These are phyloP conservation scores for Cygnus atratus DNA, from an alignment of 2,113 vertebrate species.

Conservation along the genomic window DNA sequence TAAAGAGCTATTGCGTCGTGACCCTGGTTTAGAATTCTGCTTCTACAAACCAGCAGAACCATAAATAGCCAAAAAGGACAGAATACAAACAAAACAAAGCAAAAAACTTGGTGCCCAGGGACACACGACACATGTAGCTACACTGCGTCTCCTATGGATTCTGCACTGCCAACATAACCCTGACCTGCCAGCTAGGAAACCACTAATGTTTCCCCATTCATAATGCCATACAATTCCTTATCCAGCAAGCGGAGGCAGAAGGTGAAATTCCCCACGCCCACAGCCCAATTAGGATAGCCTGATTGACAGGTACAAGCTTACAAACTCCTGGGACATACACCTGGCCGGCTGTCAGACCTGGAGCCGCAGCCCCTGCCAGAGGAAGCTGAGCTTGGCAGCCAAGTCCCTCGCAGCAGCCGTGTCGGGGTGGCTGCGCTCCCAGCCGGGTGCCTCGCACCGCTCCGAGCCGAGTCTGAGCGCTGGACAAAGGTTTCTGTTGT, in stretches of 20 bases:
- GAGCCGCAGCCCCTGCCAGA: neutral
- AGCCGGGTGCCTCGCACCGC: neutral
- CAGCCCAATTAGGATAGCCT: neutral
- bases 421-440: neutral
- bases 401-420: neutral
- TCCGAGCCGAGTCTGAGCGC: neutral
- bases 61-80: neutral
- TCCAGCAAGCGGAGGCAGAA: neutral
- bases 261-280: neutral
- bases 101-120: neutral
- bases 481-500: neutral
- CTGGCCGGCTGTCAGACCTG: neutral
- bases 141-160: neutral
- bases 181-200: neutral
- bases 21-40: neutral
- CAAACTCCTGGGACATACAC: neutral
- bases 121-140: neutral
- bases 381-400: neutral
- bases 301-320: neutral
- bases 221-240: neutral
- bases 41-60: neutral
- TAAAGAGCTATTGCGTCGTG: neutral
- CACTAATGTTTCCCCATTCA: neutral
- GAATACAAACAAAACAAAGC: neutral
- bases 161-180: neutral